Evolutionary conservation across 2,888 invertebrate species (phyloP).

Genomic region (Lasiommata megera): DNA sequence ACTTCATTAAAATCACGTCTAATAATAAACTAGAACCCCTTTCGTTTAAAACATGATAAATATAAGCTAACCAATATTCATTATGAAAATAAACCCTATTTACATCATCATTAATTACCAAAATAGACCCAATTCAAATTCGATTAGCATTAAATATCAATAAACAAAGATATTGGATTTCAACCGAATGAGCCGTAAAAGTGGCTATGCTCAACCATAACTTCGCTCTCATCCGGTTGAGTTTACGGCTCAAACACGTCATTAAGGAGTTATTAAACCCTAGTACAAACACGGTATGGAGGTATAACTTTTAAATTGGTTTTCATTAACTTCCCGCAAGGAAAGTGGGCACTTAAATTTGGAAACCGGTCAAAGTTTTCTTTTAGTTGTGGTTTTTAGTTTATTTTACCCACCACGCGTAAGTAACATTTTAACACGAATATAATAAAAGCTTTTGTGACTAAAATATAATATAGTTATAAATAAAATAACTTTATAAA

Average conservation of each 20-base stretch:
- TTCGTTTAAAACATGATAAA: no score
- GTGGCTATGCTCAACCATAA: constrained; percentile 27
- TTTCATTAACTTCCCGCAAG: background rate
- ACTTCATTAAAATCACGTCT: no score
- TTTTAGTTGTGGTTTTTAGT: background rate
- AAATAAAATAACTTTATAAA: no score
- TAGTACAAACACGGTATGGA: constrained; percentile 38
- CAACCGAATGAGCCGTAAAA: constrained; percentile 29
- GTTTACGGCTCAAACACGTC: constrained; percentile 35
- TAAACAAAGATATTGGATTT: constrained; percentile 29
- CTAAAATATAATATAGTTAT: no score
- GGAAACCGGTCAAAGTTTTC: background rate
- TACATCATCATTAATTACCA: no score
- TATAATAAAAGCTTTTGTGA: no score
- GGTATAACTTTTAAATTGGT: constrained; percentile 6
- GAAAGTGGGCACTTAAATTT: background rate
- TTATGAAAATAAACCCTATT: no score
- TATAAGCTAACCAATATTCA: no score
- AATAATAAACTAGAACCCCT: no score
- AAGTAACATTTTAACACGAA: no score
- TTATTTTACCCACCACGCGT: background rate
- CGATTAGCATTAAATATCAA: constrained; percentile 11
- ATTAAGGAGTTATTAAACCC: constrained; percentile 40
- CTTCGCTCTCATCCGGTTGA: constrained; percentile 30
- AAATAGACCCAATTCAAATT: constrained; percentile 1